Percentiles rank a stretch among this genome's conserved stretches.
phyloP scores from a whole-genome alignment of 1,140 invertebrate genomes.

The Drosophila sp. region DNA sequence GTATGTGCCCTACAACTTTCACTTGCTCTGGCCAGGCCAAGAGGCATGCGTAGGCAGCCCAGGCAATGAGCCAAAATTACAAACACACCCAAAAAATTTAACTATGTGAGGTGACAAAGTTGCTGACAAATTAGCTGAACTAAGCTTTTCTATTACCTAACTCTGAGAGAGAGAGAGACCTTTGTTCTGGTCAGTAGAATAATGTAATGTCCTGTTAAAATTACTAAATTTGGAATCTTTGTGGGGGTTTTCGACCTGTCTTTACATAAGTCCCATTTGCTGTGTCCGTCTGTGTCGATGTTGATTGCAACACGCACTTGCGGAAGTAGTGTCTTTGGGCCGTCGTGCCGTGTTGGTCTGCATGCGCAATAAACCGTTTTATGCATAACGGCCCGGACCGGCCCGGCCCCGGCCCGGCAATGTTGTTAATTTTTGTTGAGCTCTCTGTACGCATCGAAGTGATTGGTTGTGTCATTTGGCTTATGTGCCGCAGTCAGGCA shows the following conservation, averaged over 20 bases:
- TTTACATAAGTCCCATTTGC: slow-evolving; percentile 65
- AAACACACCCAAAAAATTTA: slow-evolving; percentile 13
- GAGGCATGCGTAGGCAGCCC: slow-evolving; percentile 39
- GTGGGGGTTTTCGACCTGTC: background rate
- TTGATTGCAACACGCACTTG: slow-evolving; percentile 69
- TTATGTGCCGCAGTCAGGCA: slow-evolving; percentile 16
- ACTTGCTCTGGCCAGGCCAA: slow-evolving; percentile 50
- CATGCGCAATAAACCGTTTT: slow-evolving; percentile 79
- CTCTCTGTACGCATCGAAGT: slow-evolving; percentile 55
- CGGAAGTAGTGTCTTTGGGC: slow-evolving; percentile 58
- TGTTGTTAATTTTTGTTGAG: slow-evolving; percentile 57
- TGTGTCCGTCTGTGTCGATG: slow-evolving; percentile 31
- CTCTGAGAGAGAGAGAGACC: background rate
- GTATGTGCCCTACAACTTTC: slow-evolving; percentile 72
- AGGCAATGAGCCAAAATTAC: slow-evolving; percentile 27
- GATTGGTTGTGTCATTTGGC: slow-evolving; percentile 25
- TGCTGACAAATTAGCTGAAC: background rate
- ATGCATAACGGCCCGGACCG: slow-evolving; percentile 63
- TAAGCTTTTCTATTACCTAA: background rate
- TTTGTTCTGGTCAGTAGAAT: too few relatives aligned
- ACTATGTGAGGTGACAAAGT: too few relatives aligned
- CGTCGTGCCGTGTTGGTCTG: slow-evolving; percentile 25
- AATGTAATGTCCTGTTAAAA: too few relatives aligned
- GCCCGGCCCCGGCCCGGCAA: slow-evolving; percentile 38
- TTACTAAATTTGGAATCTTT: too few relatives aligned